Percentiles rank a stretch among this genome's conserved stretches.
These are phyloP conservation scores for Zygothrica quintamaculata DNA, from an alignment of 2,888 invertebrate genomes.

Conservation along the genomic window DNA sequence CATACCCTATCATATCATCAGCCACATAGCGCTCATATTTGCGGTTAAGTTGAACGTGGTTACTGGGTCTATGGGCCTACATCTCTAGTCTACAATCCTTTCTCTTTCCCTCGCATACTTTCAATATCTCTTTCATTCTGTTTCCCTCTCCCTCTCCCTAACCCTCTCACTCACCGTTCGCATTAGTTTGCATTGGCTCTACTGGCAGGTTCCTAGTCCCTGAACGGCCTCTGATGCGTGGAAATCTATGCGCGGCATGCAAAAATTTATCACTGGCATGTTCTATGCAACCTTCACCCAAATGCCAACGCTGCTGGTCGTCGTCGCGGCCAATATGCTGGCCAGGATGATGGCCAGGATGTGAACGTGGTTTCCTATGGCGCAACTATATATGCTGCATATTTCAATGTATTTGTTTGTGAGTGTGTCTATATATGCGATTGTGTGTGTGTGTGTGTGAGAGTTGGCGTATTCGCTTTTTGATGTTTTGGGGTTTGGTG, in stretches of 20 bases:
- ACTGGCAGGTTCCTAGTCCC: too few relatives aligned
- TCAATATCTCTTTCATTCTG: background rate
- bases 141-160: background rate
- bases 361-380: slow-evolving; percentile 56
- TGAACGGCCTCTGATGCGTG: slow-evolving; percentile 48
- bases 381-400: slow-evolving; percentile 19
- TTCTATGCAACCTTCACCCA: slow-evolving; percentile 76
- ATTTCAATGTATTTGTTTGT: background rate
- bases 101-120: background rate
- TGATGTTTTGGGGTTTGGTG: slow-evolving; percentile 76
- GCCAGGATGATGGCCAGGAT: slow-evolving; percentile 61
- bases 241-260: slow-evolving; percentile 79
- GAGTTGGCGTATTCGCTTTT: slow-evolving; percentile 65
- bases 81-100: slow-evolving; percentile 6
- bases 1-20: slow-evolving; percentile 2
- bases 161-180: background rate
- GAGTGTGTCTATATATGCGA: background rate
- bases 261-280: slow-evolving; percentile 78
- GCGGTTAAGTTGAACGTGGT: slow-evolving; percentile 63
- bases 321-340: slow-evolving; percentile 70
- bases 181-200: too few relatives aligned
- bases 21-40: slow-evolving; percentile 69
- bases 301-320: slow-evolving; percentile 63
- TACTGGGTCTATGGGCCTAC: slow-evolving; percentile 18
- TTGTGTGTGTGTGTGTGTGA: slow-evolving; percentile 13